Conservation (phyloP, 2,797 vertebrate species). For the Cossypha dichroa region DNA sequence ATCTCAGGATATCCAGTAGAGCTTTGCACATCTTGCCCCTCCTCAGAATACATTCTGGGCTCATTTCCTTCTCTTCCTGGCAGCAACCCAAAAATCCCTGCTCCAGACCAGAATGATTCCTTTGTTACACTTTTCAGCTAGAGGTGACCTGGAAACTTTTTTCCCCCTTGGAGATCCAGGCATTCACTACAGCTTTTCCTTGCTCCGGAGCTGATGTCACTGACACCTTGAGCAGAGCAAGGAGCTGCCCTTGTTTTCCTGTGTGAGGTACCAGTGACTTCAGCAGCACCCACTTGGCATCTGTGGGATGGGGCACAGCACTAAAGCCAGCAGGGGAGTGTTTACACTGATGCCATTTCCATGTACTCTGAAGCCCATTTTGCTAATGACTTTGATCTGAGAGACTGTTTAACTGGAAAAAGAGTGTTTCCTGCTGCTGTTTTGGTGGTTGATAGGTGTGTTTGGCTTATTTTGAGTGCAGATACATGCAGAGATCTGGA, state of each 20-base stretch:
- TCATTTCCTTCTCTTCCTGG: constrained; percentile 20
- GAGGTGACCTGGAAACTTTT: constrained; percentile 47
- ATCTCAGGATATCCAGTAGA: constrained; percentile 15
- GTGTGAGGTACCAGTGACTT: constrained; percentile 39
- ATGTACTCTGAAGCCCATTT: background rate
- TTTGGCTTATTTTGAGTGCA: background rate
- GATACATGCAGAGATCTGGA: background rate
- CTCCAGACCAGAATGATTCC: constrained; percentile 24
- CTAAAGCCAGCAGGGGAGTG: background rate
- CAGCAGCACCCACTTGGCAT: background rate
- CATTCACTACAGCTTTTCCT: background rate
- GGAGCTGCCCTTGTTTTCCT: constrained; percentile 45
- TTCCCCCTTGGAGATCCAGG: background rate
- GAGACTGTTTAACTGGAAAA: background rate
- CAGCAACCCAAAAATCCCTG: constrained; percentile 13
- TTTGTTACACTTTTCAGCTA: constrained; percentile 4
- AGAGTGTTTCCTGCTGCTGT: background rate
- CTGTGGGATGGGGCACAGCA: background rate
- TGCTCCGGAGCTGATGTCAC: background rate
- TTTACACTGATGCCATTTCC: constrained; percentile 7
- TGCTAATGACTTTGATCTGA: constrained; percentile 14
- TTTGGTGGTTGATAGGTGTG: background rate
- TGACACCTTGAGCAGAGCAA: background rate
- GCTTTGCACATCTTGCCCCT: constrained; percentile 18
- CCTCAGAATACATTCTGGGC: background rate